Percentiles rank a stretch among this genome's conserved stretches.
Conservation (phyloP, 2,888 invertebrate genomes). For the Hyppa rectilinea region DNA sequence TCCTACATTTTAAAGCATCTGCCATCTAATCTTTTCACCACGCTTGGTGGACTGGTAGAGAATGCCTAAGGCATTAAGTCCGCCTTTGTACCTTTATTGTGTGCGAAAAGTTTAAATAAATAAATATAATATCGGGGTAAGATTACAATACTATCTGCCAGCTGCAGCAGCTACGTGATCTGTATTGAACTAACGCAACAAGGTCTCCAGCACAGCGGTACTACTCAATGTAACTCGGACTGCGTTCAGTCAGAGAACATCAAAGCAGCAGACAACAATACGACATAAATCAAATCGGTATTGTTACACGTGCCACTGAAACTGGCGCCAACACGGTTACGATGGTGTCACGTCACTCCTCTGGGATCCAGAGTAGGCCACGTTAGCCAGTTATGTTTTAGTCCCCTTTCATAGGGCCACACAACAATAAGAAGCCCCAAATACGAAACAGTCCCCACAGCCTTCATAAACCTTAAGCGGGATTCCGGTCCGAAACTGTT, state of each 20-base stretch:
- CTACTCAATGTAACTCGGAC: background rate
- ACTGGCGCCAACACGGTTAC: constrained; percentile 5
- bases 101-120: too few species aligned
- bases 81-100: too few species aligned
- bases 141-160: constrained; percentile 5
- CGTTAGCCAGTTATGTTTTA: background rate
- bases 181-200: constrained; percentile 23
- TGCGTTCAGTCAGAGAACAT: constrained; percentile 11
- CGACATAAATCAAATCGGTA: constrained; percentile 27
- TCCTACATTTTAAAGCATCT: too few species aligned
- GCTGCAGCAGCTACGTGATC: constrained; percentile 20
- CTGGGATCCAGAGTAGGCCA: too few species aligned
- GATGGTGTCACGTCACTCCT: background rate
- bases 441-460: too few species aligned
- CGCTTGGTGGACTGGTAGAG: too few species aligned
- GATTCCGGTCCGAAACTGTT: too few species aligned
- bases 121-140: constrained; percentile 2
- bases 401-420: background rate
- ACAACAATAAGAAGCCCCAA: too few species aligned
- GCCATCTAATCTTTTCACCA: too few species aligned
- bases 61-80: too few species aligned
- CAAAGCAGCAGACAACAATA: constrained; percentile 44
- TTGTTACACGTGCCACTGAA: constrained; percentile 2
- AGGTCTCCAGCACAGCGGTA: constrained; percentile 8
- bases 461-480: too few species aligned